Base-by-base conservation (phyloP, 2,113 vertebrate species). In the Aegotheles bennettii region DNA sequence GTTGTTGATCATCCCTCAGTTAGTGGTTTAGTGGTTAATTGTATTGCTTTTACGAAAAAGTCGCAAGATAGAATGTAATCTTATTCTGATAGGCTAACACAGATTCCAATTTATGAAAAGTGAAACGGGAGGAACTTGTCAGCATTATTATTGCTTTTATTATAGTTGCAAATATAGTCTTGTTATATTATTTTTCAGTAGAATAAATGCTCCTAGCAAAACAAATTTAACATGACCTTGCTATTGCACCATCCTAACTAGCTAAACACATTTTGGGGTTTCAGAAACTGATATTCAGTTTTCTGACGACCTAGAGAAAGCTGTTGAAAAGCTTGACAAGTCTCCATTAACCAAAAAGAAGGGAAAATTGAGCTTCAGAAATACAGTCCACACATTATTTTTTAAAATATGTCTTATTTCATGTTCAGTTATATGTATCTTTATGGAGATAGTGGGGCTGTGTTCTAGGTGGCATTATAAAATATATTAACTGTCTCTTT, bases 1-100 rank as follows among this genome's bases (percentile, higher is more conserved):
- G 15, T 33, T 59, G 48, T 78, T 89, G 48, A 91, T 95, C n/a
- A 68, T 89, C 45, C 94, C 74, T 84, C 33, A 31, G 86, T 94
- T 95, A 76, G 76, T 70, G 79, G 91, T 94, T 89, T 84, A 71
- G 54, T 33, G 86, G 64, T 87, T 96, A 95, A 89, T 95, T 93
- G 53, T 51, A 83, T 89, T 86, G 68, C 78, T 91, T 91, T 95
- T 69, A 71, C 3, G 1, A 77, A 87, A 78, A 88, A 20, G 24
- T 48, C 71, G 79, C 43, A 42, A 61, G 84, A 57, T 63, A 70
- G 19, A 70, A 61, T 42, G 23, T 47, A 77, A 24, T 93, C 35
- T 64, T 59, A 24, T 50, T 85, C 69, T 82, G 42, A 28, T 70
- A 68, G 47, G 45, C 38, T 91, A 74, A 36, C 7, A 43, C 8